phyloP scores from a whole-genome alignment of 2,797 vertebrate species.

The Melanotaenia parkinsoni region DNA sequence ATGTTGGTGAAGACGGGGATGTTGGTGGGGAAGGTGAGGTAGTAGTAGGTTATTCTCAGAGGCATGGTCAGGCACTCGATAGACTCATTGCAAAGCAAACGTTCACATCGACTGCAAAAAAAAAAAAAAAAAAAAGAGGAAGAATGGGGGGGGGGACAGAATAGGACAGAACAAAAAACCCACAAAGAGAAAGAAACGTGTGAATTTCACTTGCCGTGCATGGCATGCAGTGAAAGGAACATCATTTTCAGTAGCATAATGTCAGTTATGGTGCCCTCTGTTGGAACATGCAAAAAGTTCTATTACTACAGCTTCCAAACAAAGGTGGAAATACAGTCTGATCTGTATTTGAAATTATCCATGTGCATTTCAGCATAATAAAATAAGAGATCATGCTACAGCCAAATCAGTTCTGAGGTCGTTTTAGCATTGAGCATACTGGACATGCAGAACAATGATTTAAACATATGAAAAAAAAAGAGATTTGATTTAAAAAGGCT shows the following conservation, averaged over 20 bases:
- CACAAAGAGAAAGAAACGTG: constrained; percentile 70
- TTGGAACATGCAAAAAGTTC: constrained; percentile 70
- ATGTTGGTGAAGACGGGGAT: constrained; percentile 93
- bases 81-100: constrained; percentile 97
- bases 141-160: constrained; percentile 20
- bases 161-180: constrained; percentile 65
- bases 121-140: constrained; percentile 30
- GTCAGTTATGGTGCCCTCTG: constrained; percentile 57
- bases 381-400: constrained; percentile 68
- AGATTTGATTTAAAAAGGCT: constrained; percentile 13
- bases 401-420: constrained; percentile 37
- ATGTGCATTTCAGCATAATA: constrained; percentile 42
- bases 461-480: constrained; percentile 2
- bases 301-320: constrained; percentile 29
- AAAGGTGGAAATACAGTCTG: constrained; percentile 33
- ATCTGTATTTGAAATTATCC: constrained; percentile 17
- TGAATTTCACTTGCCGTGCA: constrained; percentile 77
- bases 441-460: constrained; percentile 65
- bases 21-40: constrained; percentile 98
- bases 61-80: constrained; percentile 94
- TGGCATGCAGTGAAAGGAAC: constrained; percentile 78
- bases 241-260: constrained; percentile 49
- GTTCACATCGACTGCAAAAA: constrained; percentile 97
- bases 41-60: constrained; percentile 98
- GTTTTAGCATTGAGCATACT: constrained; percentile 51